Evolutionary conservation across 2,797 vertebrate species (phyloP).

Genomic region (Tragopan temminckii): DNA sequence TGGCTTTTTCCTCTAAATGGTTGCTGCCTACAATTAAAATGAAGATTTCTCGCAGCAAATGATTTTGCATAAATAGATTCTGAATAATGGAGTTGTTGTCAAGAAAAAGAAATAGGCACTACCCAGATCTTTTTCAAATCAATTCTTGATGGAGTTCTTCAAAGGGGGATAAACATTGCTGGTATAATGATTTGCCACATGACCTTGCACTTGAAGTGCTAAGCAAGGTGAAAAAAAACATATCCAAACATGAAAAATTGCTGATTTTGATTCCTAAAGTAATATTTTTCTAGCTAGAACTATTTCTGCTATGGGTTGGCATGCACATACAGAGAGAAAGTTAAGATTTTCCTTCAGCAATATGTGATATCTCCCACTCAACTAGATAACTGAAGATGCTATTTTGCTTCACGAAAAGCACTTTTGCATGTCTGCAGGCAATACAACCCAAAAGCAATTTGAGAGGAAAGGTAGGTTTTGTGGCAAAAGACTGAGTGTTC

Average conservation of each 20-base stretch:
- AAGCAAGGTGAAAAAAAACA: slow-evolving; percentile 60
- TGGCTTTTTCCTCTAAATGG: neutral
- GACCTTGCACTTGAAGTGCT: slow-evolving; percentile 51
- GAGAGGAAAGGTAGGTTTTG: neutral
- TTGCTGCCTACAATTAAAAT: slow-evolving; percentile 54
- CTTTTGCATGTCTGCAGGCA: slow-evolving; percentile 46
- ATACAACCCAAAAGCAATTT: slow-evolving; percentile 21
- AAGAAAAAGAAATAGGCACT: neutral
- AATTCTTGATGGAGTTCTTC: slow-evolving; percentile 17
- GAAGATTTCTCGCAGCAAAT: slow-evolving; percentile 24
- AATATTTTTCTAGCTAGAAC: slow-evolving; percentile 53
- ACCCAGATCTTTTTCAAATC: slow-evolving; percentile 34
- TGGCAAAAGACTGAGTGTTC: neutral
- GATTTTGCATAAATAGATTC: slow-evolving; percentile 47
- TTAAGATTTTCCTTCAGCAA: slow-evolving; percentile 43
- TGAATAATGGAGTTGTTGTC: slow-evolving; percentile 47
- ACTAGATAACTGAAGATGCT: slow-evolving; percentile 49
- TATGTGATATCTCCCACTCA: slow-evolving; percentile 39
- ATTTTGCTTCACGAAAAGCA: slow-evolving; percentile 34
- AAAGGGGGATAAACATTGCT: slow-evolving; percentile 23
- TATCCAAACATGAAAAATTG: slow-evolving; percentile 44
- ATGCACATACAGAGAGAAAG: neutral
- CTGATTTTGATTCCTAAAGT: slow-evolving; percentile 66
- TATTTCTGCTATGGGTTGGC: slow-evolving; percentile 31
- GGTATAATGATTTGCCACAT: slow-evolving; percentile 51